Evolutionary conservation across 2,797 vertebrate genomes (phyloP), one percentile per base, ranked within the genome.

Genomic region (Paedocypris micromegethes): DNA sequence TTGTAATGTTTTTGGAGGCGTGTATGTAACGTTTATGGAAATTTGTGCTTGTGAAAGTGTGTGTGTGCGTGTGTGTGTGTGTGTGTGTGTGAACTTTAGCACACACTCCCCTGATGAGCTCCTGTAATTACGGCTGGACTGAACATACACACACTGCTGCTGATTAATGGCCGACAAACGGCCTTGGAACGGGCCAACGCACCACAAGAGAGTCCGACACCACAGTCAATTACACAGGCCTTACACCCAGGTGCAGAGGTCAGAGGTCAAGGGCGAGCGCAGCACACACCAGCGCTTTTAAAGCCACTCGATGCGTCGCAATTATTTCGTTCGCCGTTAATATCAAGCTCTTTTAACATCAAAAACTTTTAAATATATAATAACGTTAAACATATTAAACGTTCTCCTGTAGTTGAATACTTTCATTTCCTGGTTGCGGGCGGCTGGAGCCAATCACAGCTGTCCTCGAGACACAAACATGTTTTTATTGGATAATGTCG

Each of bases 61-160:
- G 49, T 44, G 40, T 9, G 49, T 39, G n/a, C 43, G 58, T 5
- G 7, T 49, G 58, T 49, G 38, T 48, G 51, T 23, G 5, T 7
- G 8, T 7, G 39, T 40, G 37, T 9, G 39, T 2, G n/a, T 53
- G 42, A 53, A 54, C 63, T 54, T 72, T 41, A 65, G 52, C 52
- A 56, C 52, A 61, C 23, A 50, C 40, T 47, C 51, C 51, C 42
- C 39, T 50, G 52, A 80, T 79, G 79, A 82, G 72, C 76, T 73
- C 72, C 71, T 79, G 84, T 84, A 86, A 89, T 88, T 88, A 85
- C 78, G 77, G 77, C 81, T 82, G 85, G 86, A 86, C 83, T 87
- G 84, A 85, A 86, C 83, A 82, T 72, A 80, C 81, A 23, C 23
- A 78, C 79, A 80, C 78, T 80, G 80, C 83, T 84, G 62, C 77